Evolutionary conservation across 2,888 invertebrate species (phyloP).

Genomic region (Acronicta psi): DNA sequence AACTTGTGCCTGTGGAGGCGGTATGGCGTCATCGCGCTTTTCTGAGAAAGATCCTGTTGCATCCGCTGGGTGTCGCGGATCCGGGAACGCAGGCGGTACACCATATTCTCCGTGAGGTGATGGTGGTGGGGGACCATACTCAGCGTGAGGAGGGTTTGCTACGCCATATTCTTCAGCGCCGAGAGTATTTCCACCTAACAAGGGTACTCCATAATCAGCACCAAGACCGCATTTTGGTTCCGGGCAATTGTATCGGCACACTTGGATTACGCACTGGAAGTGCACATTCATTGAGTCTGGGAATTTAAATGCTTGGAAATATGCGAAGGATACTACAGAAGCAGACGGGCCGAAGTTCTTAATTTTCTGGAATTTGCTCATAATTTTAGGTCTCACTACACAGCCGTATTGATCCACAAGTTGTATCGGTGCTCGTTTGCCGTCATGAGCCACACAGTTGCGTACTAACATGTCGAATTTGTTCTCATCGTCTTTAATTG

Average conservation of each 20-base stretch:
- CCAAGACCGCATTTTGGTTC: constrained; percentile 95
- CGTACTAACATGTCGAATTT: constrained; percentile 98
- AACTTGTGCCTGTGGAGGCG: constrained; percentile 94
- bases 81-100: constrained; percentile 94
- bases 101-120: constrained; percentile 91
- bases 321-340: constrained; percentile 97
- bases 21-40: constrained; percentile 94
- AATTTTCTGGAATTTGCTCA: constrained; percentile 98
- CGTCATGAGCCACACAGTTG: constrained; percentile 98
- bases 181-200: constrained; percentile 90
- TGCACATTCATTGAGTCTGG: constrained; percentile 99
- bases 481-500: constrained; percentile 98
- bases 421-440: constrained; percentile 97
- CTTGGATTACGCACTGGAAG: constrained; percentile 98
- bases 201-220: constrained; percentile 91
- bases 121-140: constrained; percentile 92
- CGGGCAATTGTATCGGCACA: constrained; percentile 97
- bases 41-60: constrained; percentile 95
- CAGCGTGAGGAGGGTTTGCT: constrained; percentile 87
- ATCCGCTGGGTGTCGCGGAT: constrained; percentile 96
- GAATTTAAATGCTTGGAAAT: constrained; percentile 99
- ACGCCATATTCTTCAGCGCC: constrained; percentile 91
- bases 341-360: constrained; percentile 98
- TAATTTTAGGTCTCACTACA: constrained; percentile 97
- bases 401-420: constrained; percentile 98